Conservation (phyloP, 2,888 invertebrate species). For the Sycophila texana region DNA sequence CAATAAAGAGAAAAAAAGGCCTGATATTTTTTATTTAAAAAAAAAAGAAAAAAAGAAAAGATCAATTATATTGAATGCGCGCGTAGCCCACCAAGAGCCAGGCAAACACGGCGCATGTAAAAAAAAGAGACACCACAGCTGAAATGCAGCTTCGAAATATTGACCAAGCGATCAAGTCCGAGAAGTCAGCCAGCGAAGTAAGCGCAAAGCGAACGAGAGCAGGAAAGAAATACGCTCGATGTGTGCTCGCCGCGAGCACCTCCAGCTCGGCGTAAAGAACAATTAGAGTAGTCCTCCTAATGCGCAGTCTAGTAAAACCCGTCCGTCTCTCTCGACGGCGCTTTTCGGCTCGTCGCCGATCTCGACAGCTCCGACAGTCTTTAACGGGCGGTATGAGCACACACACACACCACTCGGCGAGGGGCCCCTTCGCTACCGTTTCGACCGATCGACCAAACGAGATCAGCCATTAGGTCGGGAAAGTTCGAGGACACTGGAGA, state of each 20-base stretch:
- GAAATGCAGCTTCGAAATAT: too few relatives aligned
- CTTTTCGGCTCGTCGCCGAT: not conserved
- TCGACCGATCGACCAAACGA: conserved; percentile 1
- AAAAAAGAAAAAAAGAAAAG: too few relatives aligned
- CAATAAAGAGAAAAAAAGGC: too few relatives aligned
- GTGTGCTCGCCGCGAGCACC: not conserved
- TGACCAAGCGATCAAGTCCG: too few relatives aligned
- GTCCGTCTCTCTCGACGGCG: not conserved
- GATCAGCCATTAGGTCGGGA: conserved; percentile 24
- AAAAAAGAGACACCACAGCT: too few relatives aligned
- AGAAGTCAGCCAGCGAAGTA: too few relatives aligned
- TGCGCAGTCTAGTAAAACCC: conserved; percentile 16
- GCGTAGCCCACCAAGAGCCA: too few relatives aligned
- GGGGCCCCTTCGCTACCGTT: not conserved
- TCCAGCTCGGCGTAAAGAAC: conserved; percentile 12
- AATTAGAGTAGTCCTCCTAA: conserved; percentile 39
- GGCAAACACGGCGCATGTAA: too few relatives aligned
- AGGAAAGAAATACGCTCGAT: not conserved
- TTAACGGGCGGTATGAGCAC: not conserved
- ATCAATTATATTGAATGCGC: too few relatives aligned
- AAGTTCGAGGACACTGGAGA: not conserved
- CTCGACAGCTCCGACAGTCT: conserved; percentile 1
- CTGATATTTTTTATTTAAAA: too few relatives aligned
- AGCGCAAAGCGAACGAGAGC: not conserved
- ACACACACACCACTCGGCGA: not conserved